phyloP scores from a whole-genome alignment of 2,888 invertebrate genomes.

The Conistra vaccinii region DNA sequence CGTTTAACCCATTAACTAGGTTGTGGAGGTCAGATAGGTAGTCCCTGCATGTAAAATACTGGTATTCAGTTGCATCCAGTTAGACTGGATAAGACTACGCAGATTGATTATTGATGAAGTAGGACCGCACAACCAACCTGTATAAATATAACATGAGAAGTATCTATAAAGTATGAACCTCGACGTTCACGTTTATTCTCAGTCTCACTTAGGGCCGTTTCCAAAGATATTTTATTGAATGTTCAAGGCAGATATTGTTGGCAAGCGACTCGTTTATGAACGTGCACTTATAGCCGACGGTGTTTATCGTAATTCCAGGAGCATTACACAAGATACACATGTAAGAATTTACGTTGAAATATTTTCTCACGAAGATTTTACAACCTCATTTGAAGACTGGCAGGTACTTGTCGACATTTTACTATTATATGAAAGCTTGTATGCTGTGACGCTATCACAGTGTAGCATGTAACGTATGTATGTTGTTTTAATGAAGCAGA shows the following conservation, averaged over 20 bases:
- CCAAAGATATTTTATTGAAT: conserved; percentile 16
- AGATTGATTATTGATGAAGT: background rate
- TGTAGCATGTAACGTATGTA: background rate
- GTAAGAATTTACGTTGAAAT: background rate
- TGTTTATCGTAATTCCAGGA: conserved; percentile 15
- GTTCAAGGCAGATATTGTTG: conserved; percentile 21
- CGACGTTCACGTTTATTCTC: background rate
- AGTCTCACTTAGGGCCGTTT: conserved; percentile 5
- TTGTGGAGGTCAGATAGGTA: background rate
- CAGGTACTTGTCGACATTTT: background rate
- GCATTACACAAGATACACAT: conserved; percentile 9
- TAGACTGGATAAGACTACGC: background rate
- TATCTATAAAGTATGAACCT: background rate
- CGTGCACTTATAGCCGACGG: conserved; percentile 1
- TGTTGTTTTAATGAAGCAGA: background rate
- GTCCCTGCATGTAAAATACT: background rate
- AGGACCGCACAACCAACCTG: background rate
- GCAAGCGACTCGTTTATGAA: conserved; percentile 11
- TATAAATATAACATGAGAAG: background rate
- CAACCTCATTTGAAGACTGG: background rate
- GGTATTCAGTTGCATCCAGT: background rate
- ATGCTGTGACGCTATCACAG: background rate
- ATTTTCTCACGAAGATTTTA: background rate
- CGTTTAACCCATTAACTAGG: background rate
- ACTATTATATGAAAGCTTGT: background rate